Base-by-base conservation (phyloP, 2,113 vertebrate species). In the Istiophorus platypterus region DNA sequence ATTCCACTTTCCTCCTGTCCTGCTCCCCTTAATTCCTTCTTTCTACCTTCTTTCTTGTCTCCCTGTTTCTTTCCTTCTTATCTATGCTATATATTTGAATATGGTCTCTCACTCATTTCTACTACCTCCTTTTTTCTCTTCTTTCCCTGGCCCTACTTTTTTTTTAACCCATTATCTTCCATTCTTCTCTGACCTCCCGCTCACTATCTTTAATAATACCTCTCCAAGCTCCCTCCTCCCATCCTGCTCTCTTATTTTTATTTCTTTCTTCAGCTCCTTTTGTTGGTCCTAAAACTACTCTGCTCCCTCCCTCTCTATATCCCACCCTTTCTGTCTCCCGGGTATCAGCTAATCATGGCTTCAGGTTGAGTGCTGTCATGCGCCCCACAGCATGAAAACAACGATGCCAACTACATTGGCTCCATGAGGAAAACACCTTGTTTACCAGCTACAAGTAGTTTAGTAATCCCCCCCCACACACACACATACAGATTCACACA, bases 301-400 rank as follows among this genome's bases (percentile, higher is more conserved):
- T 15, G 13, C 71, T 51, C 72, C 56, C 66, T 75, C 45, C 17
- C 71, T 51, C 72, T 47, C 66, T 75, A 39, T 14, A 29, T 26
- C 17, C 11, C 54, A 24, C 39, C 54, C 0, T n/a, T 14, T 22
- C 26, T 34, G 22, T 22, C 74, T 81, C 37, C 22, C 12, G 24
- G 52, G 66, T 68, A 58, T 31, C 34, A 59, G 54, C 22, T 56
- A 67, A 88, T 79, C 63, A 31, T 61, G 57, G 67, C 70, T 54
- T 72, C 34, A 15, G 61, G 63, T 62, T 63, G 51, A 72, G 24
- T 2, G 64, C 34, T 41, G 72, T 52, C 54, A 71, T 1, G 22
- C 29, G 78, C 62, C 18, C 49, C 39, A 66, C 42, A 74, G 58
- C 39, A 78, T 0, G 7, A 52, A 79, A 52, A 47, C 26, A 57